Conservation (phyloP, 2,113 vertebrate species). For the Gymnarchus niloticus region DNA sequence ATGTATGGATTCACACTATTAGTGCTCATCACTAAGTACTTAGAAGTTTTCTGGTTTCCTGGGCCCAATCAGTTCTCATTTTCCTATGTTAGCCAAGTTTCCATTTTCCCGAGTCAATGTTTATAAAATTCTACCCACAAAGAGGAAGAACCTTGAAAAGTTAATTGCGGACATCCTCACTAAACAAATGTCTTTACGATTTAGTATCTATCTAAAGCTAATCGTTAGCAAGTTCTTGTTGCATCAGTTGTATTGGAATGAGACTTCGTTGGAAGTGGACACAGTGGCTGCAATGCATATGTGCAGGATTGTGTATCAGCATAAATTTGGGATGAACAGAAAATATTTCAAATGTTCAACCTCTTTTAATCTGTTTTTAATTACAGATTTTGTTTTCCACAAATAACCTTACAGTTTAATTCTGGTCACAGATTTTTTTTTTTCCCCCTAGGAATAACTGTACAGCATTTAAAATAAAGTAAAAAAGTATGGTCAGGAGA, state of each 20-base stretch:
- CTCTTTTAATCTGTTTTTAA: slow-evolving; percentile 32
- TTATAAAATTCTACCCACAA: background rate
- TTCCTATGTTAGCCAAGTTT: no score
- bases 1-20: no score
- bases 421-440: slow-evolving; percentile 28
- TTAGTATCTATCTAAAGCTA: background rate
- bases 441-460: slow-evolving; percentile 45
- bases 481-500: background rate
- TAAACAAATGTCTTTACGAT: background rate
- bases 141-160: background rate
- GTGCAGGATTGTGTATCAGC: background rate
- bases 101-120: background rate
- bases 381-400: slow-evolving; percentile 44
- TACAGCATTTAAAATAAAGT: slow-evolving; percentile 57
- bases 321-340: background rate
- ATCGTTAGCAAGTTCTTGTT: background rate
- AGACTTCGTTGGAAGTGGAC: background rate
- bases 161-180: background rate
- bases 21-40: no score
- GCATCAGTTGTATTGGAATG: no score
- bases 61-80: no score
- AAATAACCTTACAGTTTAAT: slow-evolving; percentile 45
- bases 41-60: no score
- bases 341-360: background rate
- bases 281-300: background rate